Evolutionary conservation across 2,888 invertebrate genomes (phyloP).

Genomic region (Tetheella fluctuosa): DNA sequence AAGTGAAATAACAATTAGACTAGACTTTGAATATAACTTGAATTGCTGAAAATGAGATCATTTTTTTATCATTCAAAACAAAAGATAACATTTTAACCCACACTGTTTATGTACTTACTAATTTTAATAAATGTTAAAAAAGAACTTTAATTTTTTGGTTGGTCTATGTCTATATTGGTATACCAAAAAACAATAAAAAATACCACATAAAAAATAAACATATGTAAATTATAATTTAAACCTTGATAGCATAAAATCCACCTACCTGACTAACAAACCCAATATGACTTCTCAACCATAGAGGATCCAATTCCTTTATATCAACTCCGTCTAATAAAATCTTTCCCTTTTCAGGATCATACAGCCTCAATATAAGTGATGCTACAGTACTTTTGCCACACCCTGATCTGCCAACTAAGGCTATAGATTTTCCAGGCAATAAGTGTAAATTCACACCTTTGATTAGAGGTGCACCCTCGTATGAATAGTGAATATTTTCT

Average conservation of each 20-base stretch:
- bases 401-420: constrained; percentile 95
- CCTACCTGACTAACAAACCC: constrained; percentile 94
- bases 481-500: constrained; percentile 88
- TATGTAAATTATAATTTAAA: no score
- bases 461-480: constrained; percentile 85
- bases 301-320: constrained; percentile 89
- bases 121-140: not conserved
- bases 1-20: no score
- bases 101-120: not conserved
- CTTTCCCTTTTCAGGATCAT: constrained; percentile 90
- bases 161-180: no score
- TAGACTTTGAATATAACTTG: no score
- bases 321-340: constrained; percentile 91
- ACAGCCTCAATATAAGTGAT: constrained; percentile 91
- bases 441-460: constrained; percentile 87
- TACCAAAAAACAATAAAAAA: no score
- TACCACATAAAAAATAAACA: no score
- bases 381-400: constrained; percentile 98
- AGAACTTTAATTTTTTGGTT: not conserved
- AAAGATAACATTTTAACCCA: constrained; percentile 12
- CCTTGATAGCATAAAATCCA: constrained; percentile 1
- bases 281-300: constrained; percentile 93
- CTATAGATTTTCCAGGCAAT: constrained; percentile 88
- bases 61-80: no score
- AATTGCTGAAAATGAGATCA: not conserved